Evolutionary conservation across 2,113 vertebrate species (phyloP).

Genomic region (Oriolus oriolus): DNA sequence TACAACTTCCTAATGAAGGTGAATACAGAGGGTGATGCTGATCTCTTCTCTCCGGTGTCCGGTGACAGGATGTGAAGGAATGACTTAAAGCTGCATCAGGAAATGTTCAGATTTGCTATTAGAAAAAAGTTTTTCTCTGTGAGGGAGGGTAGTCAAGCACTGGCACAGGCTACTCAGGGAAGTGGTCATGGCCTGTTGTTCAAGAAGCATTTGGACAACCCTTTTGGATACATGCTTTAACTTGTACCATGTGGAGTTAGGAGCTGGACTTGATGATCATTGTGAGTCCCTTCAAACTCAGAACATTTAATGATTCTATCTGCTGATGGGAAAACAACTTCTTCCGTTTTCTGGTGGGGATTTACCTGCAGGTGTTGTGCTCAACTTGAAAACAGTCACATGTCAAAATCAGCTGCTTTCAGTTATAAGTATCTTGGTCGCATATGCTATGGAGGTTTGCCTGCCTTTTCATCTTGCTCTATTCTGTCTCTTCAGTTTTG

Average conservation of each 20-base stretch:
- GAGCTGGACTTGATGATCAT: background rate
- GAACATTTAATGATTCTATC: background rate
- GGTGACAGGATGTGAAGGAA: background rate
- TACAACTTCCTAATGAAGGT: background rate
- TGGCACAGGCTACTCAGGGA: background rate
- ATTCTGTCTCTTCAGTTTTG: background rate
- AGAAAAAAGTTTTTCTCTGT: background rate
- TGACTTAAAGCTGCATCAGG: background rate
- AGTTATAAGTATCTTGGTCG: background rate
- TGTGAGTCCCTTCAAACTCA: background rate
- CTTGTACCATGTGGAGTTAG: background rate
- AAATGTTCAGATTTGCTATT: background rate
- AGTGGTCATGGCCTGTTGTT: background rate
- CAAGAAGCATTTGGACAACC: background rate
- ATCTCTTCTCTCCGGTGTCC: background rate
- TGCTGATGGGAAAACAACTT: background rate
- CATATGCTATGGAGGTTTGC: background rate
- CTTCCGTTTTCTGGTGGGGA: background rate
- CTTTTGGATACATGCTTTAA: background rate
- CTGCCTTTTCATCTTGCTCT: background rate
- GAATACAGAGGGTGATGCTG: background rate
- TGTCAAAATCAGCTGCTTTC: background rate
- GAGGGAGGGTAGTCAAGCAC: background rate
- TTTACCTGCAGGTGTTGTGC: background rate
- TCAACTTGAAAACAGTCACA: background rate